Percentiles rank a stretch among this genome's conserved stretches.
Conservation (phyloP, 2,113 vertebrate genomes). For the Dasyornis broadbenti region DNA sequence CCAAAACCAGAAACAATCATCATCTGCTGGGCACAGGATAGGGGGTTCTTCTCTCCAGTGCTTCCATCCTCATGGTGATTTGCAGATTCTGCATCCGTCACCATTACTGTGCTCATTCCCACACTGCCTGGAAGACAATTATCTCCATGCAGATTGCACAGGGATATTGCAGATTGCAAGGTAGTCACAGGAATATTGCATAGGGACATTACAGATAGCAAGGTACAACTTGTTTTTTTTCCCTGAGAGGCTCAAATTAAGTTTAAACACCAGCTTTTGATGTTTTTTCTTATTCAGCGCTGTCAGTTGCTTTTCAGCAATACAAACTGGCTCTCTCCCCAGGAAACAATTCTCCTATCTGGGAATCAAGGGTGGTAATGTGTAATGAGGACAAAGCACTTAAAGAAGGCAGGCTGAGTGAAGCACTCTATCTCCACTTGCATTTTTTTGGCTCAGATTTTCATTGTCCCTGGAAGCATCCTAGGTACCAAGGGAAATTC, state of each 20-base stretch:
- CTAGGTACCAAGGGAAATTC: neutral
- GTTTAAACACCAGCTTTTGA: conserved; percentile 12
- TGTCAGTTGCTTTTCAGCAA: neutral
- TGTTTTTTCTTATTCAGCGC: conserved; percentile 30
- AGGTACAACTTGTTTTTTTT: neutral
- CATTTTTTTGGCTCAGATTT: neutral
- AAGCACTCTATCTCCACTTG: neutral
- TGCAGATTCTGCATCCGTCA: neutral
- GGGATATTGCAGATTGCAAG: neutral
- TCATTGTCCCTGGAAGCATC: neutral
- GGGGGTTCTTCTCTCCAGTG: neutral
- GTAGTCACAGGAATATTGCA: neutral
- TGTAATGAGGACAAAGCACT: conserved; percentile 8
- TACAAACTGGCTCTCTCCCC: neutral
- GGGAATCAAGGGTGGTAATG: neutral
- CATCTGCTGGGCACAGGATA: neutral
- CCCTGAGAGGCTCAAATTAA: neutral
- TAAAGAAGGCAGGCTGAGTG: neutral
- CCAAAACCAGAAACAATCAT: rapidly evolving
- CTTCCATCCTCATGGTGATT: rapidly evolving
- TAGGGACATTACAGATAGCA: neutral
- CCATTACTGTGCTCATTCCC: rapidly evolving
- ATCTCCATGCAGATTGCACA: neutral
- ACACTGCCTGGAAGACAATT: neutral
- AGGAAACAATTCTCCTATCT: conserved; percentile 7